Evolutionary conservation across 2,888 invertebrate species (phyloP), one percentile per base, ranked within the genome.

Genomic region (Trissoscelio sp.): DNA sequence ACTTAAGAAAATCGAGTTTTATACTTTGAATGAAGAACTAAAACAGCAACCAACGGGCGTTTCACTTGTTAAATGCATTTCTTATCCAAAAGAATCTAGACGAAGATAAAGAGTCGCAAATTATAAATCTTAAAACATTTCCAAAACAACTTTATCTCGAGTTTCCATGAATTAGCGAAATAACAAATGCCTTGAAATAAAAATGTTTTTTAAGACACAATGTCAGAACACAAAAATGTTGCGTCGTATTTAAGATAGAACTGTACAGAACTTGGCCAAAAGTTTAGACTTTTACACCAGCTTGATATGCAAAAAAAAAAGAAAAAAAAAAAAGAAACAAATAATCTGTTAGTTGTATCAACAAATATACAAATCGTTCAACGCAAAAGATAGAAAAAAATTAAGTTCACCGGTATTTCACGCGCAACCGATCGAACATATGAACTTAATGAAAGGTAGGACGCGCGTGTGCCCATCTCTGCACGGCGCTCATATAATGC

Each of bases 401-500:
- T 16, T 58, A 44, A 2, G 55, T 12, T 73, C 69, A 80, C 69
- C 74, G 48, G 60, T 69, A 66, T 64, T 64, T 74, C 66, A 66
- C 48, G 70, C 79, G 18, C 39, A 67, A 58, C 37, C 34, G 57
- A 74, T 57, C 64, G 60, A 58, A 70, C 12, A 28, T 18, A 44
- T 20, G 28, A 69, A 24, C 24, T n/a, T n/a, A 48, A 60, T 12
- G 44, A 57, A 58, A 39, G 53, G 64, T 24, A 28, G 44, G 46
- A 60, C 67, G 53, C 53, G 58, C 57, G 28, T 62, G 37, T 64
- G 74, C 80, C 80, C 80, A 80, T 80, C 80, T 73, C 83, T 85
- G 85, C 87, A 86, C 87, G 86, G 87, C 87, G 86, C 88, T 89
- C 77, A 57, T 80, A 44, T 74, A 87, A 88, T 88, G 89, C 88